Conservation (phyloP, 1,140 invertebrate species). For the Thrips palmi region DNA sequence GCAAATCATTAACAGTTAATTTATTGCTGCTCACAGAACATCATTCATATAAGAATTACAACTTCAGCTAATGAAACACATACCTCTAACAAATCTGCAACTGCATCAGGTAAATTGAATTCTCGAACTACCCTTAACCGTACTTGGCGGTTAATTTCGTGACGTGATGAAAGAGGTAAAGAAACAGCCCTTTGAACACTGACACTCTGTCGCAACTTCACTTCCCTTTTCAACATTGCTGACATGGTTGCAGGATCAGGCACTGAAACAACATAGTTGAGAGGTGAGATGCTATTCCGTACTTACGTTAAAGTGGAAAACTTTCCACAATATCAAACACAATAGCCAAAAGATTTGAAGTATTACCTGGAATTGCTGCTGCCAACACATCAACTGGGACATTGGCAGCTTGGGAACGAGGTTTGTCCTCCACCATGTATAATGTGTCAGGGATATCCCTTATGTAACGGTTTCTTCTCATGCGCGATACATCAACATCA, state of each 20-base stretch:
- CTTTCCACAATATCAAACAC: background rate
- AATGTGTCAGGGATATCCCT: conserved; percentile 80
- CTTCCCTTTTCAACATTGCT: conserved; percentile 72
- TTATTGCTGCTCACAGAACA: too few relatives aligned
- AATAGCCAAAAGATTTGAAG: conserved; percentile 2
- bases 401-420: conserved; percentile 19
- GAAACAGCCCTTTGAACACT: conserved; percentile 56
- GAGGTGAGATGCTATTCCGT: too few relatives aligned
- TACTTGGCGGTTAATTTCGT: conserved; percentile 59
- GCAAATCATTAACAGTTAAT: conserved; percentile 13
- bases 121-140: conserved; percentile 78
- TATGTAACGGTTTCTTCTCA: conserved; percentile 45
- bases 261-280: conserved; percentile 26
- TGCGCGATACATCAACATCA: conserved; percentile 39
- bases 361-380: conserved; percentile 23
- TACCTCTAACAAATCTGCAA: conserved; percentile 64
- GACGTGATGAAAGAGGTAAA: conserved; percentile 52
- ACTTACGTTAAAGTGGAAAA: background rate
- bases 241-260: conserved; percentile 53
- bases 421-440: conserved; percentile 73
- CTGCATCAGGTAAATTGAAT: conserved; percentile 81
- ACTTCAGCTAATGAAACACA: conserved; percentile 18
- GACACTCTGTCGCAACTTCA: conserved; percentile 63
- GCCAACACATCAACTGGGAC: conserved; percentile 23
- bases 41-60: conserved; percentile 7